Evolutionary conservation across 2,888 invertebrate genomes (phyloP), one percentile per base, ranked within the genome.

Genomic region (Linnaemya tessellans): DNA sequence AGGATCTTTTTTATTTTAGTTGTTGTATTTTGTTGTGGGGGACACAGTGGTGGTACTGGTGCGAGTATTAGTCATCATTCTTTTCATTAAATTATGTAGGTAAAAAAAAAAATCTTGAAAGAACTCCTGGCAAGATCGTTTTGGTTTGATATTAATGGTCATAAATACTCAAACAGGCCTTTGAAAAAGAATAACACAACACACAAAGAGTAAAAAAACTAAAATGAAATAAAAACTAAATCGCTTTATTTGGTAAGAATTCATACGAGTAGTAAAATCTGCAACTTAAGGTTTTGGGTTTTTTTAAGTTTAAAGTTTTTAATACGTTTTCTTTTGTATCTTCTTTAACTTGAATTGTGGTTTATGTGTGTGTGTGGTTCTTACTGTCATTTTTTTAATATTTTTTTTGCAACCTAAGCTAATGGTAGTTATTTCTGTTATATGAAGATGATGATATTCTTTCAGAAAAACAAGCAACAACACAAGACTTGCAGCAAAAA

Each of bases 61-160:
- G 7, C 38, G 54, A 54, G 74, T 73, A 80, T 82, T 77, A 82
- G 82, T 82, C 82, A 79, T 70, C 78, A 71, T 77, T 77, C 62
- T 56, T 77, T 62, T 68, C 22, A 75, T 54, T 54, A 75, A 68
- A 46, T 22, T 2, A 25, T 43, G 2, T 56, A 65, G 49, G 49
- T 38, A 51, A 20, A 38, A 60, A 20, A 25, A 41, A 4, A 70
- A 64, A 73, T 70, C 22, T 62, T 79, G 62, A 70, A 82, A 75
- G 79, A 78, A 85, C 82, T 85, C 82, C 82, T 85, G 85, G 85
- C 85, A 85, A 79, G 82, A 82, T 82, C 75, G 80, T 77, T 85
- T 84, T 65, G 70, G 49, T 82, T 71, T 82, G 82, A 82, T 82
- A 80, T 62, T 62, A 46, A 82, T 71, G 80, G 56, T 71, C 75